Evolutionary conservation across 2,113 vertebrate genomes (phyloP).

Genomic region (Pholis gunnellus): DNA sequence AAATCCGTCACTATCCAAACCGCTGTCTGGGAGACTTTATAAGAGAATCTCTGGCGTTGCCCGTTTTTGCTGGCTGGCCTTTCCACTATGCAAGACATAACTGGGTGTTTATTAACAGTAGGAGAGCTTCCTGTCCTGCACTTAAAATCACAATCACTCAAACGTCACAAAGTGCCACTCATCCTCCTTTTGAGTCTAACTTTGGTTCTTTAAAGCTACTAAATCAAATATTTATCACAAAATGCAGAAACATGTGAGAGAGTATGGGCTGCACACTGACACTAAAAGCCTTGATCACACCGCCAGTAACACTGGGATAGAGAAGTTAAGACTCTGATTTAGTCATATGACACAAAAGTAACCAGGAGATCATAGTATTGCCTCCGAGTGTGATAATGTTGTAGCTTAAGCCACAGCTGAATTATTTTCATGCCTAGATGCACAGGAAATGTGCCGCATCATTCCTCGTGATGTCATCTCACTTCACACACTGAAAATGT

Average conservation of each 20-base stretch:
- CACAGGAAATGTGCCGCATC: constrained; percentile 32
- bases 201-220: not conserved
- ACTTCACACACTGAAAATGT: constrained; percentile 19
- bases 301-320: not conserved
- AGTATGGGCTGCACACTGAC: not conserved
- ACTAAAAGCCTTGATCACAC: not conserved
- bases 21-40: constrained; percentile 8
- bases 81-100: not conserved
- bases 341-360: not conserved
- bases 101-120: not conserved
- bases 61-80: not conserved
- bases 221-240: not conserved
- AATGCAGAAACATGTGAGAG: not conserved
- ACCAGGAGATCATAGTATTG: not conserved
- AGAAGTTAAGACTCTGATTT: not conserved
- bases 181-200: not conserved
- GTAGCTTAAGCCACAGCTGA: constrained; percentile 9
- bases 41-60: not conserved
- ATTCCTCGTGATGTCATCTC: constrained; percentile 22
- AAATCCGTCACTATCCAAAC: constrained; percentile 27
- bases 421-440: constrained; percentile 7
- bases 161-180: not conserved
- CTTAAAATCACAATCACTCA: not conserved
- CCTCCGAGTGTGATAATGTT: constrained; percentile 13
- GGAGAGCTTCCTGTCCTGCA: not conserved